phyloP scores from a whole-genome alignment of 2,797 vertebrate genomes.

The Cheirogaleus major region DNA sequence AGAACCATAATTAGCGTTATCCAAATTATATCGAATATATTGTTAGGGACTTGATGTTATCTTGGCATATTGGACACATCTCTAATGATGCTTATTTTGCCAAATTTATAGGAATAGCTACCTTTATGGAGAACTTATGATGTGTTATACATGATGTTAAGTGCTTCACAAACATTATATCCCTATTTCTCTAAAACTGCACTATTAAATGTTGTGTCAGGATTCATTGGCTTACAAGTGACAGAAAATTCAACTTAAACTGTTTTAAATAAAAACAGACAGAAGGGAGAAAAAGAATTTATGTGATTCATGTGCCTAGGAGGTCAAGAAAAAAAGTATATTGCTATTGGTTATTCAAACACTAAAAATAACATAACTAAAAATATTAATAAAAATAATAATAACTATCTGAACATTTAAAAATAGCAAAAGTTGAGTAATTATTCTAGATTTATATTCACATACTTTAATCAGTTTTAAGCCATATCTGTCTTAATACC shows the following conservation, averaged over 20 bases:
- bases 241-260: background rate
- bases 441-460: conserved; percentile 28
- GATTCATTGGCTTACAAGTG: background rate
- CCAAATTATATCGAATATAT: background rate
- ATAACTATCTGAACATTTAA: background rate
- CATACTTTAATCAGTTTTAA: conserved; percentile 13
- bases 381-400: conserved; percentile 9
- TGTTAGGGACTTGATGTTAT: background rate
- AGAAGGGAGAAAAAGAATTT: background rate
- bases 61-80: background rate
- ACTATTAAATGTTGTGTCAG: background rate
- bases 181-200: background rate
- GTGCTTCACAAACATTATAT: background rate
- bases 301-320: background rate
- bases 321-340: background rate
- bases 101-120: background rate
- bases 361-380: background rate
- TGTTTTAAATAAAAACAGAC: background rate
- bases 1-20: background rate
- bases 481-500: background rate
- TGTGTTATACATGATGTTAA: background rate
- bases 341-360: background rate
- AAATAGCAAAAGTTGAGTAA: background rate
- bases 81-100: background rate
- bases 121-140: background rate